Percentiles rank a stretch among this genome's conserved stretches.
phyloP scores from a whole-genome alignment of 2,797 vertebrate species.

The Galaxias olidus region DNA sequence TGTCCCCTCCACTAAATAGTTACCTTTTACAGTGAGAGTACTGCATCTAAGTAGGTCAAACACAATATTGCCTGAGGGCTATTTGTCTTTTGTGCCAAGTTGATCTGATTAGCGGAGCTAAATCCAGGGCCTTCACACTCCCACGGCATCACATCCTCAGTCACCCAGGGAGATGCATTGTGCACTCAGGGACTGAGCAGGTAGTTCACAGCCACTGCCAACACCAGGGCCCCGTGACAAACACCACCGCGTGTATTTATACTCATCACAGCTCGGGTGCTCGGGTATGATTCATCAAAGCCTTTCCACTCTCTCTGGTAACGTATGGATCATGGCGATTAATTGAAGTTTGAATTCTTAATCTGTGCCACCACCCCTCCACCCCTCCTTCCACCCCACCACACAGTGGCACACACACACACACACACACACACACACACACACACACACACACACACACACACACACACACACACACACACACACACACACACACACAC shows the following conservation, averaged over 20 bases:
- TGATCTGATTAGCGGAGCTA: constrained; percentile 61
- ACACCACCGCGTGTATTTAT: constrained; percentile 25
- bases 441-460: constrained; percentile 5
- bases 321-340: not conserved
- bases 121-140: constrained; percentile 41
- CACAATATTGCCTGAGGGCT: constrained; percentile 43
- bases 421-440: not conserved
- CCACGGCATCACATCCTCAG: constrained; percentile 7
- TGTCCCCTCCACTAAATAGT: constrained; percentile 17
- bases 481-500: not conserved
- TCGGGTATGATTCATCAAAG: not conserved
- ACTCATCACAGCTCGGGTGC: constrained; percentile 14
- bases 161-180: constrained; percentile 6
- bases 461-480: not conserved
- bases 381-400: not conserved
- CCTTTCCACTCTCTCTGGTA: not conserved
- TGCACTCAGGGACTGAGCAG: constrained; percentile 6
- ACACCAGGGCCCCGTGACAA: constrained; percentile 3
- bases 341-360: not conserved
- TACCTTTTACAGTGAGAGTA: constrained; percentile 38
- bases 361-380: too few relatives aligned
- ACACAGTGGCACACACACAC: not conserved
- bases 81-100: constrained; percentile 49
- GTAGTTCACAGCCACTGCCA: constrained; percentile 8
- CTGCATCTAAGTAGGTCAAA: constrained; percentile 55